Evolutionary conservation across 2,113 vertebrate species (phyloP), one percentile per base, ranked within the genome.

Genomic region (Scopus umbretta): DNA sequence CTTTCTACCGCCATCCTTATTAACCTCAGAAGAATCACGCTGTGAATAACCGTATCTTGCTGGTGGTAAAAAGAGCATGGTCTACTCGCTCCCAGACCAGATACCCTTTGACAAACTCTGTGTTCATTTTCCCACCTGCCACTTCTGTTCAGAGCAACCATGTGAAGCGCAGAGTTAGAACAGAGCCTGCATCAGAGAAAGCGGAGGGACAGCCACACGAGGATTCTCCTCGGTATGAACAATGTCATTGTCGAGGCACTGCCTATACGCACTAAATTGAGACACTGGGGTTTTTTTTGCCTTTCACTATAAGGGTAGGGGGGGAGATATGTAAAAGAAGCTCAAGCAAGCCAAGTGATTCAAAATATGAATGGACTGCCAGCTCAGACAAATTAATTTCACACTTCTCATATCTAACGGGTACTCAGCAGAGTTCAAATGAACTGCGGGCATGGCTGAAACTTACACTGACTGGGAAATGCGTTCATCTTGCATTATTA

Each of bases 91-190:
- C 68, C 86, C 40, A n/a, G 88, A 72, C 67, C 86, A 88, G 91
- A 67, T 65, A 73, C 45, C 86, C 89, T 96, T 76, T 85, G 88
- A 95, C 93, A 95, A 58, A 65, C 13, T 58, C 26, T 10, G 36
- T 80, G 82, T 80, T 97, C 90, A 49, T 87, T 93, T 91, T 89
- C 89, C 93, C 92, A 88, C 95, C 79, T 97, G 96, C 85, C 92
- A 85, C 66, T 92, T 94, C 86, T 80, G 63, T 36, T 94, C 86
- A 92, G 76, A 85, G 90, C 61, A 94, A 47, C 59, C 68, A 36
- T 6, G 66, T 72, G 92, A 93, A 87, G 65, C 5, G 5, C 78
- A 59, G 87, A 74, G 80, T 82, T 62, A 65, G 76, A 50, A 59
- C 21, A 43, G 59, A 90, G 63, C 34, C 71, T 22, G 13, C 47